phyloP scores from a whole-genome alignment of 2,888 invertebrate species.

The Tipula vernalis region DNA sequence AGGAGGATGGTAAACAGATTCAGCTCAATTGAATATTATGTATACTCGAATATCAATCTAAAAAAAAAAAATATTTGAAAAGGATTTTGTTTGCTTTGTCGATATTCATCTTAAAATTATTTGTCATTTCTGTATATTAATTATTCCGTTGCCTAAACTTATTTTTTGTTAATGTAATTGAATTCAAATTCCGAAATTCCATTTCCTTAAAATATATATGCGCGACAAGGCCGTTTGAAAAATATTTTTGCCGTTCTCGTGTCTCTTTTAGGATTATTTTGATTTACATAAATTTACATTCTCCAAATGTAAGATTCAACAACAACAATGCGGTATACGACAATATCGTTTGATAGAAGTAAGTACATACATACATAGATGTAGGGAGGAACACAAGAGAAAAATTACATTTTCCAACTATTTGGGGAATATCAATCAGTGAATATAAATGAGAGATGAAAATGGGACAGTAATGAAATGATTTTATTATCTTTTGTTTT shows the following conservation, averaged over 20 bases:
- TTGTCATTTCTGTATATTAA: background rate
- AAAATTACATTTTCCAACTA: background rate
- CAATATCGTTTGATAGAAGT: background rate
- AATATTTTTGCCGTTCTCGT: too few relatives aligned
- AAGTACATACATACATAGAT: background rate
- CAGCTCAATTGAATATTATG: background rate
- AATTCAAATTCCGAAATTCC: too few relatives aligned
- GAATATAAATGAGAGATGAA: background rate
- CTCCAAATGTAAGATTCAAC: background rate
- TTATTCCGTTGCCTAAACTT: background rate
- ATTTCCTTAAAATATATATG: too few relatives aligned
- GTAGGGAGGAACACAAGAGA: background rate
- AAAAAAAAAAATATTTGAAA: background rate
- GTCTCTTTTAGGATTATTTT: background rate
- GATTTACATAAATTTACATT: background rate
- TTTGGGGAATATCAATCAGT: constrained; percentile 4
- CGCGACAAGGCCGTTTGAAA: background rate
- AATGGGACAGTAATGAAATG: background rate
- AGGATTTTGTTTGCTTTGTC: background rate
- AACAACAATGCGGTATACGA: background rate
- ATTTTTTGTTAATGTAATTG: too few relatives aligned
- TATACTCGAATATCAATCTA: background rate
- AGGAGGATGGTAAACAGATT: background rate
- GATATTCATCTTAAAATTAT: background rate
- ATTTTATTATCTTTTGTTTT: background rate